Conservation (phyloP, 2,113 vertebrate species). For the Lynx canadensis region DNA sequence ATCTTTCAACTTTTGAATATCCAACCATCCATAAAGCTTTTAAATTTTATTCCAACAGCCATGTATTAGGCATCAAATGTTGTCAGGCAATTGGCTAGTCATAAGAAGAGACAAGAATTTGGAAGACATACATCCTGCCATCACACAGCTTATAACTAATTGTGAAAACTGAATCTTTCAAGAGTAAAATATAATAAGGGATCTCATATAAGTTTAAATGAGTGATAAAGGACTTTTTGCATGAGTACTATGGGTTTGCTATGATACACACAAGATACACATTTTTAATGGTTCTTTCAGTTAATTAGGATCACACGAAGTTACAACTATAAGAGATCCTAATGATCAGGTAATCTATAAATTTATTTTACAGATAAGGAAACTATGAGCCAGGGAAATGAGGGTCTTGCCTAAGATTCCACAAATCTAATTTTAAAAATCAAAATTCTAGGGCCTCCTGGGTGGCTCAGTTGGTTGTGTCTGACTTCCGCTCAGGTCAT, state of each 20-base stretch:
- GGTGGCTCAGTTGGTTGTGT: too few relatives aligned
- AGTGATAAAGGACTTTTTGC: neutral
- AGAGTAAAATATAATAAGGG: neutral
- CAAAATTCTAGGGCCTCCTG: neutral
- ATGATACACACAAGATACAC: neutral
- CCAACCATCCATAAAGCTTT: neutral
- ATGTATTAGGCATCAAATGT: neutral
- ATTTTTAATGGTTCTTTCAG: neutral
- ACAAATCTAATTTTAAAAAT: neutral
- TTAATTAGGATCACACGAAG: neutral
- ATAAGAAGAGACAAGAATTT: neutral
- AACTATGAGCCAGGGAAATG: neutral
- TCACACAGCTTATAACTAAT: neutral
- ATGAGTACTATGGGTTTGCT: neutral
- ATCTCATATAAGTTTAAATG: neutral
- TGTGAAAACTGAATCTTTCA: neutral
- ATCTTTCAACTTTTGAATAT: neutral
- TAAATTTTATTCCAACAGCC: neutral
- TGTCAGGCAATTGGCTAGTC: neutral
- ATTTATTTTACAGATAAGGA: conserved; percentile 27
- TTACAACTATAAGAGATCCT: neutral
- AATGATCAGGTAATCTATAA: neutral
- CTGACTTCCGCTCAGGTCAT: too few relatives aligned
- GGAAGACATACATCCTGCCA: neutral
- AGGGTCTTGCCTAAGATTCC: neutral